Percentiles rank a stretch among this genome's conserved stretches.
Conservation (phyloP, 2,888 invertebrate genomes). For the Rhingia rostrata region DNA sequence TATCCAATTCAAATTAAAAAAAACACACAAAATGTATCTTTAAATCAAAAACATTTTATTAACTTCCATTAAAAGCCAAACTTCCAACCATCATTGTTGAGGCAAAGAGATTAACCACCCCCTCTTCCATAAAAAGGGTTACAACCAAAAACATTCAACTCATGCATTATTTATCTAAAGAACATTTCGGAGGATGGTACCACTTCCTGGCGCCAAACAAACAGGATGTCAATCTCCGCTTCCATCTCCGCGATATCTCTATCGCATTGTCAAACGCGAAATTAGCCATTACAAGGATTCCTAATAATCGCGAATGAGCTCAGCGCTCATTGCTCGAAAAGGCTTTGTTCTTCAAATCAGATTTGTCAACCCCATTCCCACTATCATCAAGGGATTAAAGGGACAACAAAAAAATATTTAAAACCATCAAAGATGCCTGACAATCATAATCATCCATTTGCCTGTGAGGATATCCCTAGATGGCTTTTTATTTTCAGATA, state of each 20-base stretch:
- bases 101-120: slow-evolving; percentile 48
- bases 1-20: slow-evolving; percentile 59
- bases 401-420: slow-evolving; percentile 33
- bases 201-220: slow-evolving; percentile 66
- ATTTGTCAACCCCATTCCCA: slow-evolving; percentile 60
- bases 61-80: slow-evolving; percentile 61
- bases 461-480: slow-evolving; percentile 20
- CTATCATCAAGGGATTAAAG: slow-evolving; percentile 51
- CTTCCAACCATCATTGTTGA: slow-evolving; percentile 14
- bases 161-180: slow-evolving; percentile 71
- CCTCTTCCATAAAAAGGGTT: slow-evolving; percentile 49
- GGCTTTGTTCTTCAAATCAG: slow-evolving; percentile 71
- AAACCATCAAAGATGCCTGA: slow-evolving; percentile 63
- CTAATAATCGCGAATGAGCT: slow-evolving; percentile 49
- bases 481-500: slow-evolving; percentile 57
- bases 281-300: slow-evolving; percentile 73
- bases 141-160: slow-evolving; percentile 45
- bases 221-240: slow-evolving; percentile 71
- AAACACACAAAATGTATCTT: slow-evolving; percentile 26
- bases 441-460: slow-evolving; percentile 58
- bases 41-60: slow-evolving; percentile 47
- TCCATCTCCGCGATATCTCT: slow-evolving; percentile 6
- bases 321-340: neutral
- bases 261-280: slow-evolving; percentile 57
- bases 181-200: slow-evolving; percentile 29